Conservation (phyloP, 2,888 invertebrate genomes). For the Empis livida region DNA sequence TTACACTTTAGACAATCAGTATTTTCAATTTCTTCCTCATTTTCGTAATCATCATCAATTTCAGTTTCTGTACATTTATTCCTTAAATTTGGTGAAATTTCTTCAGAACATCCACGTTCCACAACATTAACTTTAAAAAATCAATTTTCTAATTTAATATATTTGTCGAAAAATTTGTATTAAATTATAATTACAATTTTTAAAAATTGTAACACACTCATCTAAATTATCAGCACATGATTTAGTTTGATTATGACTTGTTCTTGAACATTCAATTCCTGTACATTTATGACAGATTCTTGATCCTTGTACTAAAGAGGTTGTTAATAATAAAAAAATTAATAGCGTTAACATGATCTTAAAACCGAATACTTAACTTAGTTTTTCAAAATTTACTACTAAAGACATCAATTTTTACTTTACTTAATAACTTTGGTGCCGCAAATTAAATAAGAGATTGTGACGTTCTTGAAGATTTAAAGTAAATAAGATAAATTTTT, state of each 20-base stretch:
- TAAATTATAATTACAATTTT: neutral
- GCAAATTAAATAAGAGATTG: no score
- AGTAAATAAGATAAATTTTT: no score
- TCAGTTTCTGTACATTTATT: neutral
- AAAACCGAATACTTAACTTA: no score
- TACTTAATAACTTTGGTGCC: no score
- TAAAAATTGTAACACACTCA: slow-evolving; percentile 23
- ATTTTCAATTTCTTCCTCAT: slow-evolving; percentile 7
- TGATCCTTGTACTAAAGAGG: neutral
- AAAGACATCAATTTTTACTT: no score
- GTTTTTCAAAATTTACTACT: no score
- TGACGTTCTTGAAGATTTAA: no score
- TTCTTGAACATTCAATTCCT: slow-evolving; percentile 26
- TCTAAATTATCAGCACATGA: slow-evolving; percentile 25
- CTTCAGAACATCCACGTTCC: neutral
- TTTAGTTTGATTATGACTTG: slow-evolving; percentile 15
- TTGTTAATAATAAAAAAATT: no score
- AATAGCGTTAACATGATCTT: no score
- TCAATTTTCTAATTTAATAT: no score
- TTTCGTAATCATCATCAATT: no score
- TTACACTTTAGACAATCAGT: slow-evolving; percentile 24
- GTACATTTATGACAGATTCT: slow-evolving; percentile 23
- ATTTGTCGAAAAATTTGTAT: no score
- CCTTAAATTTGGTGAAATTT: neutral
- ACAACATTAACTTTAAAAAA: neutral